These are phyloP conservation scores for Catalaphyllia jardinei DNA, from an alignment of 64 coral and sea anemone genomes.

Conservation along the genomic window DNA sequence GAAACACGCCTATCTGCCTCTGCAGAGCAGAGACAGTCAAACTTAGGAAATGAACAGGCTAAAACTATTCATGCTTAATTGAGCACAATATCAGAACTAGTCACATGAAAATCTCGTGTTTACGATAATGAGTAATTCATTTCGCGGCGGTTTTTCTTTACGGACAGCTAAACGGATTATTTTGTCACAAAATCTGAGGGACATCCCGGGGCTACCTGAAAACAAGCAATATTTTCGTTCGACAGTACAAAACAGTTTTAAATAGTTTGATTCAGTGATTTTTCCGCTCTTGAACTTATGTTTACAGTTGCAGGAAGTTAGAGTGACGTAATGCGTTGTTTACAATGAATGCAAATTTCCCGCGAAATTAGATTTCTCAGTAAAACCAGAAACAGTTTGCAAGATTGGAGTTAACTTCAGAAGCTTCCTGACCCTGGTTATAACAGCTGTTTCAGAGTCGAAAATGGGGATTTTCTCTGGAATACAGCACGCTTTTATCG, in stretches of 20 bases:
- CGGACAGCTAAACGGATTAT: too few species aligned
- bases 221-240: too few species aligned
- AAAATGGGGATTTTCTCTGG: neutral
- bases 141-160: neutral
- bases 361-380: neutral
- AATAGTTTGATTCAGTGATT: neutral
- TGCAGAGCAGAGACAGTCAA: too few species aligned
- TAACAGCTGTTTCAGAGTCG: neutral
- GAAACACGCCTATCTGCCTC: too few species aligned
- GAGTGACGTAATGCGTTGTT: neutral
- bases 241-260: neutral
- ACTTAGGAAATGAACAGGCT: too few species aligned
- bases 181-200: too few species aligned
- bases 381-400: neutral
- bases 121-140: too few species aligned
- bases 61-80: too few species aligned
- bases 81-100: neutral
- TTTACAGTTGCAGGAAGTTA: neutral
- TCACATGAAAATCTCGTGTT: neutral
- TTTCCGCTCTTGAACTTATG: neutral
- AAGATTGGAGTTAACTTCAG: neutral
- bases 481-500: neutral
- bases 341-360: constrained; percentile 16
- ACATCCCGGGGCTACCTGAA: too few species aligned
- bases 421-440: neutral